A percentile compares a stretch with the other conserved stretches of the same genome.
Evolutionary conservation across 2,888 invertebrate genomes (phyloP).

Genomic region (Andricus curvator): DNA sequence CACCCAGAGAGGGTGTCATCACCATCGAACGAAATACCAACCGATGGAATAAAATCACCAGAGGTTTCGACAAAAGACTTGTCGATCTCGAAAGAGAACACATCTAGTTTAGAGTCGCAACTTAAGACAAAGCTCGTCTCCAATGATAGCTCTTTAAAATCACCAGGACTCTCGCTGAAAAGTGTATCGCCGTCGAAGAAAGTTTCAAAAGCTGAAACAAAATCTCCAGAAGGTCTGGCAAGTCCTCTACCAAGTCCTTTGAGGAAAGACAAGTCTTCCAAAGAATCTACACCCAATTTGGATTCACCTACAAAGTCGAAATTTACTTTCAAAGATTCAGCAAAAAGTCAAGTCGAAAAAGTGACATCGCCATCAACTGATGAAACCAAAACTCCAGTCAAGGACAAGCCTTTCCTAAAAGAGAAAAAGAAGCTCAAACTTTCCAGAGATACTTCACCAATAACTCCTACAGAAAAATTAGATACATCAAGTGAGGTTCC

Average conservation of each 20-base stretch:
- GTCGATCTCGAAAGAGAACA: constrained; percentile 33
- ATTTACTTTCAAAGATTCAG: constrained; percentile 18
- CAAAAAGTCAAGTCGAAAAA: not conserved
- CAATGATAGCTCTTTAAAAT: not conserved
- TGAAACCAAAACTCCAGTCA: not conserved
- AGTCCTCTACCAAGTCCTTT: constrained; percentile 13
- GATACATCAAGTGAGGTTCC: constrained; percentile 44
- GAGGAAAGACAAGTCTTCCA: constrained; percentile 6
- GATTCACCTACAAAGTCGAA: not conserved
- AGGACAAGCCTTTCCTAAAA: not conserved
- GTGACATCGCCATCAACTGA: not conserved
- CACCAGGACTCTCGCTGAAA: not conserved
- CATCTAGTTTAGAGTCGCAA: not conserved
- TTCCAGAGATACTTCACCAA: constrained; percentile 2
- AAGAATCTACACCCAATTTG: not conserved
- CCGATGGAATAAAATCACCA: constrained; percentile 39
- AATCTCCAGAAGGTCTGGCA: not conserved
- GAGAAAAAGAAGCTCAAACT: not conserved
- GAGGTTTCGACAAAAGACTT: constrained; percentile 19
- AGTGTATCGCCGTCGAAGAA: not conserved
- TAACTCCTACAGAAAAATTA: constrained; percentile 6
- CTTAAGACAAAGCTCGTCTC: not conserved
- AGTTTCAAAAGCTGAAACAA: not conserved
- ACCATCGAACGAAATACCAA: constrained; percentile 37
- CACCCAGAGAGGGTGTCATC: constrained; percentile 40